Evolutionary conservation across 2,888 invertebrate species (phyloP), one percentile per base, ranked within the genome.

Genomic region (Heliconius hortense): DNA sequence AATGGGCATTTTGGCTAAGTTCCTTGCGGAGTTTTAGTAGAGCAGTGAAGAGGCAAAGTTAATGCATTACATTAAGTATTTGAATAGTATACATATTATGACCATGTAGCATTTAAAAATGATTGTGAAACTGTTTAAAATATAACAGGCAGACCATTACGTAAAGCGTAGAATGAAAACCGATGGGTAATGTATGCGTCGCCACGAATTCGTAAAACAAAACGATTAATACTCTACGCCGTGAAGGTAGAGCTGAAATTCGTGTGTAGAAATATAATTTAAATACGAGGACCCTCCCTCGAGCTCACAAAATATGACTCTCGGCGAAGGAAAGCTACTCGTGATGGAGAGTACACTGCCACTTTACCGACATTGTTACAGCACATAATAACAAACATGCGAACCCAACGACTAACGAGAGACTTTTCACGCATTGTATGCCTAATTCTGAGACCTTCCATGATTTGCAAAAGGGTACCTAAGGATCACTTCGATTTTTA

Each of bases 271-370:
- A 53, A 69, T 56, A 24, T 75, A 70, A 77, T 74, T 74, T 71
- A 75, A 79, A 80, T 78, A 73, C 64, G 69, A 75, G 73, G 76
- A 75, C 79, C 76, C 75, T 76, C 74, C 73, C 78, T 69, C 64
- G 69, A 72, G 74, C 72, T 26, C 76, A 76, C 77, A 78, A 78
- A 74, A 73, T 78, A 77, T 76, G 77, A 76, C 77, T 74, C 79
- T 78, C 78, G 79, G 77, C 66, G 77, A 74, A 80, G 87, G 83
- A 86, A 85, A 85, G 88, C 87, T 87, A 87, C 89, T 90, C 83
- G 86, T 84, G 78, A 81, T 78, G 81, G 81, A 82, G 80, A 79
- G 85, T 85, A 86, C 87, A 84, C 86, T 84, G 89, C 88, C 88
- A 90, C 88, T 90, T 89, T 87, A 81, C 81, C 82, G 83, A 82